Percentiles rank a stretch among this genome's conserved stretches.
phyloP scores from a whole-genome alignment of 2,888 invertebrate genomes.

The Cryptocephalus moraei region DNA sequence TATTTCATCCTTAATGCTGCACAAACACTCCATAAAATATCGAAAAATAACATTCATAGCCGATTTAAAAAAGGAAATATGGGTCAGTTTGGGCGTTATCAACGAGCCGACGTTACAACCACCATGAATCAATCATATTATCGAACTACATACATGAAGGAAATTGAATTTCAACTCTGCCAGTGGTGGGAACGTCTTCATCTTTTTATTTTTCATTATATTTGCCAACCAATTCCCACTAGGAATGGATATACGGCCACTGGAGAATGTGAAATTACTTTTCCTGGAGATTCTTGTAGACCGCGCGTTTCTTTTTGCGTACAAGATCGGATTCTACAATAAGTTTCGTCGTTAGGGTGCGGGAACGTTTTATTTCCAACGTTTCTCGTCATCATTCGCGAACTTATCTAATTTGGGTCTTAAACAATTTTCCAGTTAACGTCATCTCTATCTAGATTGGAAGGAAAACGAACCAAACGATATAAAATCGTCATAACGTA shows the following conservation, averaged over 20 bases:
- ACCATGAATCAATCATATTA: conserved; percentile 24
- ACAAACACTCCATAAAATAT: conserved; percentile 11
- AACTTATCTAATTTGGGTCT: too few relatives aligned
- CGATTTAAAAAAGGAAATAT: conserved; percentile 14
- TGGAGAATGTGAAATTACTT: too few relatives aligned
- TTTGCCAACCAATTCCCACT: conserved; percentile 8
- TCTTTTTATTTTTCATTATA: conserved; percentile 13
- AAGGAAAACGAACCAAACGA: too few relatives aligned
- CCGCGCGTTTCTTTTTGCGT: too few relatives aligned
- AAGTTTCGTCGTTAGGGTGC: too few relatives aligned
- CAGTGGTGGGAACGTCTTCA: conserved; percentile 14
- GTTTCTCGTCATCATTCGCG: too few relatives aligned
- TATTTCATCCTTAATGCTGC: conserved; percentile 4
- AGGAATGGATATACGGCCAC: conserved; percentile 1
- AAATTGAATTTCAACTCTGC: conserved; percentile 22
- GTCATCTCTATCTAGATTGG: too few relatives aligned
- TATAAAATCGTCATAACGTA: too few relatives aligned
- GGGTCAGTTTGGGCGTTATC: conserved; percentile 19
- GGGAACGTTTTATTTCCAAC: too few relatives aligned
- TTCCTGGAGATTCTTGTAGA: too few relatives aligned
- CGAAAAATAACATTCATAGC: conserved; percentile 13
- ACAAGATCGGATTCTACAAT: too few relatives aligned
- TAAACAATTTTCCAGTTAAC: too few relatives aligned
- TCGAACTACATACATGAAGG: conserved; percentile 16
- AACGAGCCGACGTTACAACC: conserved; percentile 15